phyloP scores from a whole-genome alignment of 2,888 invertebrate genomes.

The Euproctis similis region DNA sequence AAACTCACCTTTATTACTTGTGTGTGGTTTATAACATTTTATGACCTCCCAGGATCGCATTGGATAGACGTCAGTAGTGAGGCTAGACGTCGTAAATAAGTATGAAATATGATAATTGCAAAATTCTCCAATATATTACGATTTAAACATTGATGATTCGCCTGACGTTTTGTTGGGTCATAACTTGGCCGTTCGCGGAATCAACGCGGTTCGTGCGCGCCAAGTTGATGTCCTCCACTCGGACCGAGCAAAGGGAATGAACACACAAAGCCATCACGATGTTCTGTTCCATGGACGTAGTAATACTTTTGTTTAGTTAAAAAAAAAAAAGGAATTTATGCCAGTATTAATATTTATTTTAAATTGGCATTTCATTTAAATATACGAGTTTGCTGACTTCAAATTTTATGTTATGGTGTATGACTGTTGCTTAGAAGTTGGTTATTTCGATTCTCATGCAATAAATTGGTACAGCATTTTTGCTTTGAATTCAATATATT shows the following conservation, averaged over 20 bases:
- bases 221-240: no score
- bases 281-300: conserved; percentile 35
- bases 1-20: conserved; percentile 60
- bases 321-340: no score
- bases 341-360: no score
- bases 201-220: conserved; percentile 19
- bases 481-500: no score
- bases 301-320: conserved; percentile 38
- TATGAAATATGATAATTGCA: conserved; percentile 76
- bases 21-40: conserved; percentile 59
- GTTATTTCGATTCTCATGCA: no score
- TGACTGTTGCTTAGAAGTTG: no score
- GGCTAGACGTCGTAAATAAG: conserved; percentile 73
- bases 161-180: conserved; percentile 69
- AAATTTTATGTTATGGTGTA: no score
- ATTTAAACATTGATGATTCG: conserved; percentile 73
- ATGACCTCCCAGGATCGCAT: conserved; percentile 56
- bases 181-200: conserved; percentile 66
- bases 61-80: conserved; percentile 63
- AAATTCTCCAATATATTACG: conserved; percentile 75
- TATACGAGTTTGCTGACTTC: no score
- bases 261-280: conserved; percentile 31
- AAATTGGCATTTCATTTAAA: conserved; percentile 13
- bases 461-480: no score
- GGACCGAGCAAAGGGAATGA: no score